Evolutionary conservation across 2,797 vertebrate genomes (phyloP), one percentile per base, ranked within the genome.

Genomic region (Tympanoctomys barrerae): DNA sequence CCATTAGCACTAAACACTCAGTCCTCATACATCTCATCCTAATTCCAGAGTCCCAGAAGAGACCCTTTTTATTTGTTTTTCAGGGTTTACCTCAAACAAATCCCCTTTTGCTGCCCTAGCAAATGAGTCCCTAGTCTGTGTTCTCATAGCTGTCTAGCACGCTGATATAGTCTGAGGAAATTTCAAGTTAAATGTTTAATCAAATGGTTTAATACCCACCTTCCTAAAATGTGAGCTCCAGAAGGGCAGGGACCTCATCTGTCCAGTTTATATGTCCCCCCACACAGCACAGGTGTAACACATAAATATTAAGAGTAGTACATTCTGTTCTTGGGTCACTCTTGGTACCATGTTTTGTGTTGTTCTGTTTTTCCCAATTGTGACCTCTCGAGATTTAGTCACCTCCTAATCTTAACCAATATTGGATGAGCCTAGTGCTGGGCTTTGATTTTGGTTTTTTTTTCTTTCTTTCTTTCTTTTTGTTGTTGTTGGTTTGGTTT

Each of bases 151-250:
- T 16, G 59, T 70, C 42, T 0, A 22, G 26, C n/a, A 36, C 19
- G 39, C 61, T 90, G 82, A 91, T 49, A 26, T 28, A 36, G 81
- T 93, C 82, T 83, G 62, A 71, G 59, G 52, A 87, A 79, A 33
- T 75, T 19, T 79, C 28, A 82, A 54, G 39, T 70, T 91, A 84
- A 91, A 89, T 89, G 61, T 22, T 80, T 46, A 71, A 22, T 81
- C 19, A 33, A 46, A 16, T 68, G 49, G 62, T 94, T 87, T 92
- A 79, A 66, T 5, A 31, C 81, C 49, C 22, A 9, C 52, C 7
- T 80, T 16, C 64, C 64, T 71, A 49, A 59, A 88, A 31, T 54
- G 26, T 64, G 62, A 57, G 18, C 36, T 49, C 16, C 0, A 19
- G 18, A 22, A 81, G 54, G 14, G 61, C 26, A 12, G 42, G 26